Percentiles rank a stretch among this genome's conserved stretches.
Conservation (phyloP, 2,888 invertebrate species). For the Blastobasis adustella region DNA sequence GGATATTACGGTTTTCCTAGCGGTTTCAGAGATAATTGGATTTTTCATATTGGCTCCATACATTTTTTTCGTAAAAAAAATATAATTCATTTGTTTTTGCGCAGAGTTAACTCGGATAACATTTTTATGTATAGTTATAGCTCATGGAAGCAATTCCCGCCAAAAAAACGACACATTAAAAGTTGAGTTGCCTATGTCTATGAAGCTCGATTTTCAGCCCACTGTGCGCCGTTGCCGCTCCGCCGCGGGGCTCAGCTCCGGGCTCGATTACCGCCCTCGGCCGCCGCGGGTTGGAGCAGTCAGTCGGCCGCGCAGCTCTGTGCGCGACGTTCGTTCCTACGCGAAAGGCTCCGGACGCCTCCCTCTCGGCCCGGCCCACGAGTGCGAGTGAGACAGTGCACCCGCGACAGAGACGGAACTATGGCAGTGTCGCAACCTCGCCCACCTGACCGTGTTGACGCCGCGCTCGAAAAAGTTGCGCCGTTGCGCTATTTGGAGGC, state of each 20-base stretch:
- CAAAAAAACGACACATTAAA: no score
- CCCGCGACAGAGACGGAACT: conserved; percentile 39
- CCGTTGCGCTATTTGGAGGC: conserved; percentile 73
- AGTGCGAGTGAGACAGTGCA: conserved; percentile 50
- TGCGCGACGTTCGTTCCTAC: conserved; percentile 72
- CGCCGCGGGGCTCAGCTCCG: conserved; percentile 35
- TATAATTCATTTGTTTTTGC: no score
- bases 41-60: no score
- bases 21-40: no score
- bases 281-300: conserved; percentile 38
- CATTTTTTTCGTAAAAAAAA: no score
- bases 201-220: no score
- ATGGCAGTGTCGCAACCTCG: conserved; percentile 74
- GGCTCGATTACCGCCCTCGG: conserved; percentile 41
- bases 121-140: no score
- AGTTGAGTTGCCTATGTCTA: no score
- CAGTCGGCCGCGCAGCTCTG: conserved; percentile 73
- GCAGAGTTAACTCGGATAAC: no score
- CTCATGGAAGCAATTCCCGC: no score
- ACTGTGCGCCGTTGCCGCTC: conserved; percentile 69
- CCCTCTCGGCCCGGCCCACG: conserved; percentile 31
- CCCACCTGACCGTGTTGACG: conserved; percentile 75
- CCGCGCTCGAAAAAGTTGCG: conserved; percentile 74
- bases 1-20: no score
- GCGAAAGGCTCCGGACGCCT: conserved; percentile 53